Conservation (phyloP, 2,113 vertebrate species). For the Podilymbus podiceps region DNA sequence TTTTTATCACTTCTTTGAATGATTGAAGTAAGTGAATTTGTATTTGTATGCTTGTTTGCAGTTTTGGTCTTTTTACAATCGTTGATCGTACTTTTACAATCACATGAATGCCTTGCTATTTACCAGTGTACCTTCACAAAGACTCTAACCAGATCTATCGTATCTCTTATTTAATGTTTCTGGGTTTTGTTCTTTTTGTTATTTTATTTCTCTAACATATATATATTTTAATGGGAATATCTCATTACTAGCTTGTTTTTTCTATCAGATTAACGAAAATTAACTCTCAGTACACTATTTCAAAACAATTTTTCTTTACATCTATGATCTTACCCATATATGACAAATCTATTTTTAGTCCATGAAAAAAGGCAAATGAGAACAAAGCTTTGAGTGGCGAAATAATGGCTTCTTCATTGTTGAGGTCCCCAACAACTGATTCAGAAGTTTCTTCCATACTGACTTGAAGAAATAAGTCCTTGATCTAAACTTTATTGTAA, state of each 20-base stretch:
- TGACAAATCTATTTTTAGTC: not conserved
- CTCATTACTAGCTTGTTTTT: not conserved
- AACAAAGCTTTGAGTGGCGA: not conserved
- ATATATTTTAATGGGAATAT: not conserved
- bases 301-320: not conserved
- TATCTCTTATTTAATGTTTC: not conserved
- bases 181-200: not conserved
- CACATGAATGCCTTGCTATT: not conserved
- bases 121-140: not conserved
- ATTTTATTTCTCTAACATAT: not conserved
- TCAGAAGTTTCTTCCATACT: not conserved
- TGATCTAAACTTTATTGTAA: not conserved
- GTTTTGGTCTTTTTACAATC: not conserved
- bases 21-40: not conserved
- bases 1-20: not conserved
- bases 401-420: not conserved
- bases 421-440: not conserved
- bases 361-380: not conserved
- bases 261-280: not conserved
- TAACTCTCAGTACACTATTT: not conserved
- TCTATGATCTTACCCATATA: not conserved
- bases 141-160: not conserved
- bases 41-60: not conserved
- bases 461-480: not conserved
- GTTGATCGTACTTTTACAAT: too few relatives aligned